Conservation (phyloP, 2,113 vertebrate genomes). For the Corythoichthys haematopterus region DNA sequence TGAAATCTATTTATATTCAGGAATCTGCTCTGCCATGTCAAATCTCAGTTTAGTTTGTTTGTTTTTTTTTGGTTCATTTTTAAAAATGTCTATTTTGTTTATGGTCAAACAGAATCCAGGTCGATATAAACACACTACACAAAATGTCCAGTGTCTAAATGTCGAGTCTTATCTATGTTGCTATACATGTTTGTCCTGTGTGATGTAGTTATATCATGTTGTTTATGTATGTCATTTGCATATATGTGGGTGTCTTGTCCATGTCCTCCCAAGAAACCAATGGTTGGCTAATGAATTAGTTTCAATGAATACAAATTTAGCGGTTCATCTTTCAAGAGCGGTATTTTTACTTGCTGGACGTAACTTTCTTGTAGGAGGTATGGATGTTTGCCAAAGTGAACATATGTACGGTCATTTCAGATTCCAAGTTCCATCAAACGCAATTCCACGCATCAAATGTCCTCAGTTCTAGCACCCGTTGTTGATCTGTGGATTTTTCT, state of each 20-base stretch:
- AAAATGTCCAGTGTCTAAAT: slow-evolving; percentile 30
- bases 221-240: slow-evolving; percentile 50
- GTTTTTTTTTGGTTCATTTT: slow-evolving; percentile 28
- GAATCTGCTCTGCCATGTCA: slow-evolving; percentile 48
- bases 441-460: slow-evolving; percentile 45
- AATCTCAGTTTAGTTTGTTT: slow-evolving; percentile 27
- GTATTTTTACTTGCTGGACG: slow-evolving; percentile 43
- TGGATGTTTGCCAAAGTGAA: slow-evolving; percentile 54
- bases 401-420: slow-evolving; percentile 44
- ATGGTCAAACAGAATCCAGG: slow-evolving; percentile 29
- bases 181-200: slow-evolving; percentile 55
- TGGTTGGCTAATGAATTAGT: slow-evolving; percentile 12
- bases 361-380: slow-evolving; percentile 49
- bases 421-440: slow-evolving; percentile 49
- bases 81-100: slow-evolving; percentile 29
- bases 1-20: slow-evolving; percentile 52
- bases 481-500: slow-evolving; percentile 34
- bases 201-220: slow-evolving; percentile 41
- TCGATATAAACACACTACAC: slow-evolving; percentile 36
- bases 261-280: slow-evolving; percentile 32
- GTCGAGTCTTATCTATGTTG: slow-evolving; percentile 51
- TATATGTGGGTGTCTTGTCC: slow-evolving; percentile 55
- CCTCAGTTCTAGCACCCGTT: slow-evolving; percentile 45
- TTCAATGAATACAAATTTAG: slow-evolving; percentile 29
- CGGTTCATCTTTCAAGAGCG: slow-evolving; percentile 30